Base-by-base conservation (phyloP, 2,888 invertebrate genomes). In the Gymnoscelis rufifasciata region DNA sequence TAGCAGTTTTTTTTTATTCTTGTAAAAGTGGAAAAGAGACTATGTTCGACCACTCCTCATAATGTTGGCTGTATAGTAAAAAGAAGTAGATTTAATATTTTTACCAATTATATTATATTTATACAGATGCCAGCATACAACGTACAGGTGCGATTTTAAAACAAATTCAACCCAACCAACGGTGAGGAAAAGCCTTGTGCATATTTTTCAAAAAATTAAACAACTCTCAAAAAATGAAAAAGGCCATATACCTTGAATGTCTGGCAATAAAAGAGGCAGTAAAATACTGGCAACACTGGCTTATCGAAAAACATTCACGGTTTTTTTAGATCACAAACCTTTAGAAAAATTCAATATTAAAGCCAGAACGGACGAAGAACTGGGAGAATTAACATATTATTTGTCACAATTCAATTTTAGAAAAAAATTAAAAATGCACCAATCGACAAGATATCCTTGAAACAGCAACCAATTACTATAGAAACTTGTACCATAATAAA, bases 341-440 rank as follows among this genome's bases (percentile, higher is more conserved):
- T 12, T 59, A 23, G 55, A 57, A 33, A 59, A 60, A 10, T 33
- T 59, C 36, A 61, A 62, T 30, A 42, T 62, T 6, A 59, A 41
- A 35, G 30, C 53, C 7, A 59, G 60, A 47, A 57, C 60, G 2
- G 64, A 64, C 27, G 60, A 61, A 31, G 61, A 61, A 45, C 33
- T 61, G 11, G 63, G 59, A 1, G 59, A 60, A 52, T 11, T 63
- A 4, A 47, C 59, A 29, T 59, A 60, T 43, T 66, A 64, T 38
- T 33, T 66, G 11, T 68, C 64, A 7, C 64, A 64, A 47, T 65
- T 48, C 47, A 49, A 63, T 19, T 19, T 19, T 19, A n/a, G n/a
- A n/a, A n/a, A n/a, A n/a, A n/a, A n/a, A n/a, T n/a, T n/a, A n/a
- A n/a, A n/a, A n/a, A n/a, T n/a, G n/a, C n/a, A n/a, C n/a, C n/a